These are phyloP conservation scores for Picathartes gymnocephalus DNA, from an alignment of 2,113 vertebrate genomes.

Conservation along the genomic window DNA sequence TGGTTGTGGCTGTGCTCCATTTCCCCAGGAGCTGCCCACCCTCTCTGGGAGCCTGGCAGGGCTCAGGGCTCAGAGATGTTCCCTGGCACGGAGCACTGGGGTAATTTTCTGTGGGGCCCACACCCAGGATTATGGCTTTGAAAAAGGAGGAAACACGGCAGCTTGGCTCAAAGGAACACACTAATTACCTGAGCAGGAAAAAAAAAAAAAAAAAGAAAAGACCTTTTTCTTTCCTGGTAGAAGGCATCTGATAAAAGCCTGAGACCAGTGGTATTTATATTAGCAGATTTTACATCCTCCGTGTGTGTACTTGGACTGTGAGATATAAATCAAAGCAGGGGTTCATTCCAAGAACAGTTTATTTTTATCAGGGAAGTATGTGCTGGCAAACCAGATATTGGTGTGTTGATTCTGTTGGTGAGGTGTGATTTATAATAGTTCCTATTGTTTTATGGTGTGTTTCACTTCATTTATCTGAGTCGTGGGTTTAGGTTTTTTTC, in stretches of 20 bases:
- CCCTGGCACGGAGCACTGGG: not conserved
- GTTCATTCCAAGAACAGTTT: conserved; percentile 60
- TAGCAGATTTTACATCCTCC: conserved; percentile 52
- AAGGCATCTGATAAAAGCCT: conserved; percentile 44
- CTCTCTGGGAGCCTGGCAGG: not conserved
- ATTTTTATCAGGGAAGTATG: conserved; percentile 56
- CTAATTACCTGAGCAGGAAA: conserved; percentile 17
- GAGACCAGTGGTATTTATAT: conserved; percentile 43
- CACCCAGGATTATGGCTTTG: conserved; percentile 27
- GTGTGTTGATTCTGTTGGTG: conserved; percentile 11
- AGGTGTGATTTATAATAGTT: conserved; percentile 7
- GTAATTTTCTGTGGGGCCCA: conserved; percentile 6
- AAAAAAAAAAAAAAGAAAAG: not conserved
- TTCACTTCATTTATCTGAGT: not conserved
- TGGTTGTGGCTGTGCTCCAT: fast-evolving
- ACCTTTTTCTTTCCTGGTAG: conserved; percentile 27
- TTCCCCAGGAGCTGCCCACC: not conserved
- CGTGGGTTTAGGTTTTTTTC: not conserved
- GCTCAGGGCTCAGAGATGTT: not conserved
- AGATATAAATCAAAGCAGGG: conserved; percentile 50
- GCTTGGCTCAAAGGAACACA: not conserved
- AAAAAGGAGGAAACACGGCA: not conserved
- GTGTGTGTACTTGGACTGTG: conserved; percentile 1
- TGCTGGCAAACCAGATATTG: conserved; percentile 19
- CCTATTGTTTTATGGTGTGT: not conserved